These are phyloP conservation scores for Hoplodrina blanda DNA, from an alignment of 2,888 invertebrate species.

Conservation along the genomic window DNA sequence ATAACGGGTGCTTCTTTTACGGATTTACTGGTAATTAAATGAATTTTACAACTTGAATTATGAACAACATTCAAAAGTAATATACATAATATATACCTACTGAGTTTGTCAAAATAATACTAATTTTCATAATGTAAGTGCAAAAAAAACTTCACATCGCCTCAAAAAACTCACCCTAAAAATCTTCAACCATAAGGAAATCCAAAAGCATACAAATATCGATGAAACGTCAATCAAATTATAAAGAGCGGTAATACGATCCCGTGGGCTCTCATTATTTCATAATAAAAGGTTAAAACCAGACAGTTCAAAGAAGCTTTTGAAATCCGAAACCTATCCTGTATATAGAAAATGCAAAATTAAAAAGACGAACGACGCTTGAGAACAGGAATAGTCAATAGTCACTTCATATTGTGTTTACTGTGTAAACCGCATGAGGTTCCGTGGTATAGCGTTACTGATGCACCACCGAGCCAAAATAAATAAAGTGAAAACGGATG, in stretches of 20 bases:
- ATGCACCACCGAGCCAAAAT: constrained; percentile 62
- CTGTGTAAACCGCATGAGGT: constrained; percentile 86
- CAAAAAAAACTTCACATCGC: not conserved
- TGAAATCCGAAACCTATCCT: constrained; percentile 84
- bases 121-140: not conserved
- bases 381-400: constrained; percentile 90
- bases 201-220: constrained; percentile 67
- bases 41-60: not conserved
- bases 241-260: constrained; percentile 79
- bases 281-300: constrained; percentile 80
- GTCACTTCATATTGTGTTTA: constrained; percentile 90
- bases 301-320: constrained; percentile 78
- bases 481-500: constrained; percentile 35
- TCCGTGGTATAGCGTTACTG: constrained; percentile 85
- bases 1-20: not conserved
- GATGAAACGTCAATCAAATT: constrained; percentile 79
- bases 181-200: constrained; percentile 61
- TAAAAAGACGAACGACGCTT: constrained; percentile 81
- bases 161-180: constrained; percentile 28
- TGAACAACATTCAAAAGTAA: not conserved
- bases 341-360: constrained; percentile 85
- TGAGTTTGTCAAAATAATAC: not conserved
- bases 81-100: too few species aligned
- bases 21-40: not conserved
- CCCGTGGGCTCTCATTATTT: constrained; percentile 78